Percentiles rank a stretch among this genome's conserved stretches.
phyloP scores from a whole-genome alignment of 2,888 invertebrate genomes.

The Apodemia hepburni region DNA sequence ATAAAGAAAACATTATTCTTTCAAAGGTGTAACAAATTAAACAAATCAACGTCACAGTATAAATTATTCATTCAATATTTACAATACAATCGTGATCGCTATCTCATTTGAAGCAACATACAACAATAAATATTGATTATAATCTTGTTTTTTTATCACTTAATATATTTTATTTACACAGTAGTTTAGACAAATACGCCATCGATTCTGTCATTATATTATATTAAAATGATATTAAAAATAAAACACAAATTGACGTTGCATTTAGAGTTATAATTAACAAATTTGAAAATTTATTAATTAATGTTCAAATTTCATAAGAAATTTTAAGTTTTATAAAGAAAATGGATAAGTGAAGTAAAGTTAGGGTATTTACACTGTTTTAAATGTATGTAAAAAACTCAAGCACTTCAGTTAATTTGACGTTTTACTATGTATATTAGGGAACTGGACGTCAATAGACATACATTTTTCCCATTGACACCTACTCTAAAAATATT shows the following conservation, averaged over 20 bases:
- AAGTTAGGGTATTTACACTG: too few relatives aligned
- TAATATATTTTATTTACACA: background rate
- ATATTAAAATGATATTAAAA: background rate
- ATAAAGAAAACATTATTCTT: constrained; percentile 18
- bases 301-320: too few relatives aligned
- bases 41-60: constrained; percentile 56
- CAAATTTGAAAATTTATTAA: too few relatives aligned
- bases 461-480: too few relatives aligned
- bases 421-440: too few relatives aligned
- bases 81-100: constrained; percentile 41
- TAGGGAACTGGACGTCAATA: too few relatives aligned
- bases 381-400: too few relatives aligned
- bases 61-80: constrained; percentile 69
- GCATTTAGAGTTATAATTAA: too few relatives aligned
- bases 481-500: background rate
- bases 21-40: constrained; percentile 33
- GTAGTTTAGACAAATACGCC: background rate
- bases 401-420: too few relatives aligned
- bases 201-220: background rate
- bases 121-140: constrained; percentile 27
- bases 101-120: constrained; percentile 33
- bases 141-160: constrained; percentile 23
- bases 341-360: too few relatives aligned
- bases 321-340: too few relatives aligned
- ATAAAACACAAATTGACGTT: background rate